phyloP scores from a whole-genome alignment of 2,888 invertebrate genomes.

The Tenthredo livida region DNA sequence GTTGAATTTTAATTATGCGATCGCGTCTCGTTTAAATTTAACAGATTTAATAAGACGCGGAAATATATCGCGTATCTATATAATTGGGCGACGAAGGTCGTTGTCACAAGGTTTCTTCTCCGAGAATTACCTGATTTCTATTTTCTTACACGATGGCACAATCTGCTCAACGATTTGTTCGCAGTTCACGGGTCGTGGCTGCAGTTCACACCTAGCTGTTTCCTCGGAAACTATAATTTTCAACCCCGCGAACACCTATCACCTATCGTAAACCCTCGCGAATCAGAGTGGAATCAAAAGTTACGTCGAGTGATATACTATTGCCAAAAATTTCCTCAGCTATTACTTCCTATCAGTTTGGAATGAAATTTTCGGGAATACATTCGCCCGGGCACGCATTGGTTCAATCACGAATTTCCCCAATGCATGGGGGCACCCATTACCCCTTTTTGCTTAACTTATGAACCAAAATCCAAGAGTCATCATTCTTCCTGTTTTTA shows the following conservation, averaged over 20 bases:
- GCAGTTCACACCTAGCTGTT: not conserved
- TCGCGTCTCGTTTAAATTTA: not conserved
- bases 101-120: slow-evolving; percentile 44
- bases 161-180: slow-evolving; percentile 1
- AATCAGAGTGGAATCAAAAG: not conserved
- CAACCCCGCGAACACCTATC: not conserved
- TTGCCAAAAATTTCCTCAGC: not conserved
- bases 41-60: slow-evolving; percentile 22
- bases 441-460: not conserved
- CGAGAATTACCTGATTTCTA: slow-evolving; percentile 44
- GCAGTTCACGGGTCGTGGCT: slow-evolving; percentile 21
- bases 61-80: not conserved
- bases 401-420: not conserved
- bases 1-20: not conserved
- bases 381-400: not conserved
- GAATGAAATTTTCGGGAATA: not conserved
- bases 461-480: not conserved
- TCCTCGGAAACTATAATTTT: not conserved
- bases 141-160: slow-evolving; percentile 45
- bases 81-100: slow-evolving; percentile 33
- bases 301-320: not conserved
- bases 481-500: not conserved
- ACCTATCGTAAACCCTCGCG: not conserved
- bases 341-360: not conserved
- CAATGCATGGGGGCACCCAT: not conserved